Evolutionary conservation across 2,888 invertebrate species (phyloP).

Genomic region (Sthenelais limicola): DNA sequence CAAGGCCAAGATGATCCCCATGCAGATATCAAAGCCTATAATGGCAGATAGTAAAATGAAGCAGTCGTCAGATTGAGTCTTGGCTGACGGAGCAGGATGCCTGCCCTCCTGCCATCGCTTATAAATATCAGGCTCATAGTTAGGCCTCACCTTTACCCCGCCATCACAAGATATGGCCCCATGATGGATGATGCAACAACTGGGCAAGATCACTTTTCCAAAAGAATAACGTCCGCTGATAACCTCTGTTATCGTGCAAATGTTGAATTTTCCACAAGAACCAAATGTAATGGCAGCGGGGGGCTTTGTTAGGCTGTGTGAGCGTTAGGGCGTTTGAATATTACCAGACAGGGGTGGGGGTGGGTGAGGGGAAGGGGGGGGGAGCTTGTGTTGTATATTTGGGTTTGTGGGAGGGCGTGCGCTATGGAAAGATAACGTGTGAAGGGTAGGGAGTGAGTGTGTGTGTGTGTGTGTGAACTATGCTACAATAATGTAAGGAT

Average conservation of each 20-base stretch:
- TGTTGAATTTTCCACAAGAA: slow-evolving; percentile 28
- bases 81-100: no score
- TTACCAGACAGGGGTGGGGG: no score
- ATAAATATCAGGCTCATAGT: slow-evolving; percentile 6
- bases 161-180: slow-evolving; percentile 6
- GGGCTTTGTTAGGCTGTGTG: no score
- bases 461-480: no score
- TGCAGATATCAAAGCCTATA: slow-evolving; percentile 20
- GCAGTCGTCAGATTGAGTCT: slow-evolving; percentile 22
- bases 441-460: no score
- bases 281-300: no score
- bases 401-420: no score
- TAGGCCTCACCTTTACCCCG: not conserved
- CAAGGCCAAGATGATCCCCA: not conserved
- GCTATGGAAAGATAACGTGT: no score
- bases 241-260: slow-evolving; percentile 22
- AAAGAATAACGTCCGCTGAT: slow-evolving; percentile 32
- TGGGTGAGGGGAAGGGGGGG: no score
- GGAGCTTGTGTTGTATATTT: no score
- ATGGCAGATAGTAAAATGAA: not conserved
- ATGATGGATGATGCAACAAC: slow-evolving; percentile 38
- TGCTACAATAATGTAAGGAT: no score
- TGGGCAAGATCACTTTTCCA: slow-evolving; percentile 36
- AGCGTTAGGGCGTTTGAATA: no score
- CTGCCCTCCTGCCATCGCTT: slow-evolving; percentile 8